phyloP scores from a whole-genome alignment of 2,888 invertebrate species.

The Caenorhabditis afra region DNA sequence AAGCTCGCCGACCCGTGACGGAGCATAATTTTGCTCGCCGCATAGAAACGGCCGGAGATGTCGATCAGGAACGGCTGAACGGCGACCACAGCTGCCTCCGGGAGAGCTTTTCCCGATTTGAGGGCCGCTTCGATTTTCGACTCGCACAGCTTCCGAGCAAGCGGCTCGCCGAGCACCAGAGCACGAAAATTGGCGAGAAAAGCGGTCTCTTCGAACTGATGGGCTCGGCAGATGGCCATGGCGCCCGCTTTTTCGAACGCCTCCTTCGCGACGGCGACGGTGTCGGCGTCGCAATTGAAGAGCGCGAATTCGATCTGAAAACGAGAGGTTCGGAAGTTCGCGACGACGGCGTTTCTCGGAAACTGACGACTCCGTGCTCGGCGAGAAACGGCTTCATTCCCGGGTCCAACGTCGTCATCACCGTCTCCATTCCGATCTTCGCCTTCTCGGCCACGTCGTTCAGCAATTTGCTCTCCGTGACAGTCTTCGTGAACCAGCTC shows the following conservation, averaged over 20 bases:
- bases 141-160: constrained; percentile 42
- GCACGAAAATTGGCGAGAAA: constrained; percentile 36
- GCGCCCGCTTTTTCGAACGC: constrained; percentile 49
- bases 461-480: constrained; percentile 63
- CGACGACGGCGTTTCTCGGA: constrained; percentile 5
- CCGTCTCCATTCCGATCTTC: constrained; percentile 67
- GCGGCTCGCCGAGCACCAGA: constrained; percentile 50
- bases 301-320: constrained; percentile 47
- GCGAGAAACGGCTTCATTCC: constrained; percentile 69
- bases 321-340: too few species aligned
- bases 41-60: constrained; percentile 43
- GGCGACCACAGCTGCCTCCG: constrained; percentile 51
- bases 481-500: constrained; percentile 66
- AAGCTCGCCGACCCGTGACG: constrained; percentile 31
- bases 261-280: constrained; percentile 26
- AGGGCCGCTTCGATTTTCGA: constrained; percentile 36
- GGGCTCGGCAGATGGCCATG: constrained; percentile 32
- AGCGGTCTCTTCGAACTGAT: constrained; percentile 22
- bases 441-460: constrained; percentile 66
- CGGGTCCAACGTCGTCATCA: constrained; percentile 68
- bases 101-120: constrained; percentile 46
- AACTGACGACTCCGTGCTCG: constrained; percentile 60
- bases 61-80: constrained; percentile 66
- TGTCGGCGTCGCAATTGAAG: constrained; percentile 39
- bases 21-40: constrained; percentile 45